A percentile compares a stretch with the other conserved stretches of the same genome.
Evolutionary conservation across 1,140 invertebrate species (phyloP).

Genomic region (Drosophila teissieri): DNA sequence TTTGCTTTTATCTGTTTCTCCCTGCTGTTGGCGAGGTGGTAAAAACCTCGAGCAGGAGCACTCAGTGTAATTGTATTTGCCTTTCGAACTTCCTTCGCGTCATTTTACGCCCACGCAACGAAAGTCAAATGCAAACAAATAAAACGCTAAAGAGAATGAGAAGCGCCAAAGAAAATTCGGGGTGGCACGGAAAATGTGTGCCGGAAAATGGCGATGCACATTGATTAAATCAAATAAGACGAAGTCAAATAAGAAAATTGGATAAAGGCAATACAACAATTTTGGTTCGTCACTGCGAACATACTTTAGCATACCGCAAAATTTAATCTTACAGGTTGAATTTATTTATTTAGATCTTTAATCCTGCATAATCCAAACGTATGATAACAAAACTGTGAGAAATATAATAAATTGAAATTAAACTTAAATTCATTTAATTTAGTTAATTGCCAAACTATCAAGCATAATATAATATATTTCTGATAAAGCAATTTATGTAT

Average conservation of each 20-base stretch:
- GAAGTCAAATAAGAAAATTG: conserved; percentile 68
- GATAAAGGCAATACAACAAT: conserved; percentile 58
- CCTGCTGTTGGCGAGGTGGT: conserved; percentile 12
- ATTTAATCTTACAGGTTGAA: background rate
- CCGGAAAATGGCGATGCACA: conserved; percentile 48
- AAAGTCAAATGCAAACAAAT: conserved; percentile 80
- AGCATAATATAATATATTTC: background rate
- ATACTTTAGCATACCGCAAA: conserved; percentile 9
- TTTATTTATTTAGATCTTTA: background rate
- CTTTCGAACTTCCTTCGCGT: conserved; percentile 72
- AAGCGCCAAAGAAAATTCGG: conserved; percentile 21
- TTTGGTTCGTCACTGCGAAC: conserved; percentile 29
- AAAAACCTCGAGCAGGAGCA: conserved; percentile 53
- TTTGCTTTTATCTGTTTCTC: conserved; percentile 72
- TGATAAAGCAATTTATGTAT: too few species aligned
- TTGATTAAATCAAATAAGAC: conserved; percentile 77
- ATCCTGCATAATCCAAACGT: background rate
- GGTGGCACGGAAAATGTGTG: conserved; percentile 20
- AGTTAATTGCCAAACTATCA: too few species aligned
- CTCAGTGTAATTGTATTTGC: conserved; percentile 80
- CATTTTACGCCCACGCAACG: conserved; percentile 58
- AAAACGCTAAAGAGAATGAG: conserved; percentile 61
- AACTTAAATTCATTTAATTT: too few species aligned
- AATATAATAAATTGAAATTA: background rate
- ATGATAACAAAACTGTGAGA: background rate